phyloP scores from a whole-genome alignment of 2,797 vertebrate genomes.

The Molossus alvarezi region DNA sequence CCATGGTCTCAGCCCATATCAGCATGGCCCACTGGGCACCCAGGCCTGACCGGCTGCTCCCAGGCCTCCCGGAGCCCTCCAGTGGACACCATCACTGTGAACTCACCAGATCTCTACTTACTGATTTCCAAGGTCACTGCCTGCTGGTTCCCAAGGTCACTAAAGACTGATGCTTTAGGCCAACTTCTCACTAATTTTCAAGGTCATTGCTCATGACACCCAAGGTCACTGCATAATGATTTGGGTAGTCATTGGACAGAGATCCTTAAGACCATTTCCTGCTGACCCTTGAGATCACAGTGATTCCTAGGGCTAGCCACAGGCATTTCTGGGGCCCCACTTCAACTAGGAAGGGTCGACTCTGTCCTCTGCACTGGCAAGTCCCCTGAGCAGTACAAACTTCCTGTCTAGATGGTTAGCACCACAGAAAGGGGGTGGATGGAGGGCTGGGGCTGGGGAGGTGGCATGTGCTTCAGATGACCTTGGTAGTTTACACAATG shows the following conservation, averaged over 20 bases:
- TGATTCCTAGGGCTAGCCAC: not conserved
- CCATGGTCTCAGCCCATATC: not conserved
- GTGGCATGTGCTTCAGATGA: not conserved
- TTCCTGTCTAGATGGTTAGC: not conserved
- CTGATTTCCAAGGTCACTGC: constrained; percentile 23
- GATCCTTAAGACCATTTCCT: not conserved
- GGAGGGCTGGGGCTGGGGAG: not conserved
- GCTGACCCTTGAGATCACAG: not conserved
- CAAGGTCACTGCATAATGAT: not conserved
- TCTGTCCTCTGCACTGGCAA: not conserved
- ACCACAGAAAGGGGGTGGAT: not conserved
- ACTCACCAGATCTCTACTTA: not conserved
- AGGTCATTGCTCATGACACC: not conserved
- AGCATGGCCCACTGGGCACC: not conserved
- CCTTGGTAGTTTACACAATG: not conserved
- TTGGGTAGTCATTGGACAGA: not conserved
- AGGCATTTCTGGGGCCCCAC: not conserved
- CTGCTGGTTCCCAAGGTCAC: not conserved
- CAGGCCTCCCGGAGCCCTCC: not conserved
- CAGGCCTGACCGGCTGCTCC: not conserved
- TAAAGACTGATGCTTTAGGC: not conserved
- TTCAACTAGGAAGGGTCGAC: not conserved
- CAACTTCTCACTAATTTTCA: constrained; percentile 8
- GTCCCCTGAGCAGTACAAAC: not conserved
- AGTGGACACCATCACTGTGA: not conserved